Evolutionary conservation across 2,797 vertebrate species (phyloP).

Genomic region (Oreochromis grahami): DNA sequence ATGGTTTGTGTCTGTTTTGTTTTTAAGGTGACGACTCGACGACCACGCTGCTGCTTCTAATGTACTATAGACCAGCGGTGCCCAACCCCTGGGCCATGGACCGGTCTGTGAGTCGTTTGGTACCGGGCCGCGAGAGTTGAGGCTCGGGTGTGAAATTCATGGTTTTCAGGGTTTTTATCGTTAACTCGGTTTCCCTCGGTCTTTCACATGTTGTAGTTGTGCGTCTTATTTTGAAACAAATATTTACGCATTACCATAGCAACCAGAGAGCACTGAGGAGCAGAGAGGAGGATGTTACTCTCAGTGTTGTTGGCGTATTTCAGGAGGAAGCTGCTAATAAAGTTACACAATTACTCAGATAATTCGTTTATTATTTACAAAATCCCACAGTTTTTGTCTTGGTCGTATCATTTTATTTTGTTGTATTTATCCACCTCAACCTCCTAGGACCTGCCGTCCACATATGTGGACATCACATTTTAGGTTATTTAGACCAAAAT

Average conservation of each 20-base stretch:
- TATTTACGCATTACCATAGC: not conserved
- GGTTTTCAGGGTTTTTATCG: not conserved
- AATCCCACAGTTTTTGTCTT: not conserved
- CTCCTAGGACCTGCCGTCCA: too few species aligned
- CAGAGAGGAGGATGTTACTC: not conserved
- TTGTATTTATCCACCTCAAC: not conserved
- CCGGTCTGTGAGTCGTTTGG: not conserved
- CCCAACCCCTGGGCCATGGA: not conserved
- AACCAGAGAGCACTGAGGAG: not conserved
- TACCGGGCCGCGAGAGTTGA: fast-evolving
- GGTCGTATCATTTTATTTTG: not conserved
- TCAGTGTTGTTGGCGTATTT: not conserved
- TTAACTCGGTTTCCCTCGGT: not conserved
- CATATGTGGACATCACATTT: too few species aligned
- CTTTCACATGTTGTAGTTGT: not conserved
- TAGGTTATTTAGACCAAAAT: too few species aligned
- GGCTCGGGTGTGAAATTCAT: not conserved
- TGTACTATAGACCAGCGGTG: fast-evolving
- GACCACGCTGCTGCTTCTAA: not conserved
- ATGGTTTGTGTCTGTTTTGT: not conserved
- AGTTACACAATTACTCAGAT: not conserved
- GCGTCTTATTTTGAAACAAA: not conserved
- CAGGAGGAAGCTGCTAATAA: not conserved
- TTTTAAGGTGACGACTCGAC: not conserved
- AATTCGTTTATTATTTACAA: not conserved